Evolutionary conservation across 2,888 invertebrate species (phyloP).

Genomic region (Athrips mouffetella): DNA sequence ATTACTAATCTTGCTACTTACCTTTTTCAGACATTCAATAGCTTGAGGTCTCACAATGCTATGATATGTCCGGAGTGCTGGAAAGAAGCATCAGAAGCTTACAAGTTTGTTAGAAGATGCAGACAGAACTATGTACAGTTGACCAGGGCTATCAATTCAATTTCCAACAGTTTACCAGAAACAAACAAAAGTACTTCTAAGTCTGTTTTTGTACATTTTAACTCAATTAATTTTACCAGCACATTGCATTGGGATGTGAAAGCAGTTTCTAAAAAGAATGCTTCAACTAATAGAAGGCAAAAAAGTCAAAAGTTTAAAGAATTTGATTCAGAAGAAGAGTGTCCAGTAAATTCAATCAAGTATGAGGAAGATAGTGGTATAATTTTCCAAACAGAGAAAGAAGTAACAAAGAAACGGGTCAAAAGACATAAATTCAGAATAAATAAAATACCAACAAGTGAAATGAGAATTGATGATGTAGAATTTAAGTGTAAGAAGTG

Average conservation of each 20-base stretch:
- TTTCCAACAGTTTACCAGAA: background rate
- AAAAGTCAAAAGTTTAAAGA: background rate
- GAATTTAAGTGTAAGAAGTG: constrained; percentile 21
- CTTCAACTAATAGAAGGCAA: too few species aligned
- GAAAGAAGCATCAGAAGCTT: background rate
- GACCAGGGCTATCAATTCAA: background rate
- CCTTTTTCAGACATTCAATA: background rate
- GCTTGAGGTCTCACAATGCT: background rate
- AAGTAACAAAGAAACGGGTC: background rate
- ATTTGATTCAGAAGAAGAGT: background rate
- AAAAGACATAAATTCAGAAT: background rate
- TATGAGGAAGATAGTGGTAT: background rate
- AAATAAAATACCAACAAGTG: background rate
- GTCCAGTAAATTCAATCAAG: background rate
- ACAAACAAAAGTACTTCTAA: background rate
- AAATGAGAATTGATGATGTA: background rate
- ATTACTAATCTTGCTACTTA: too few species aligned
- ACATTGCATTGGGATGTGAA: too few species aligned
- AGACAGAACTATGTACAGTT: background rate
- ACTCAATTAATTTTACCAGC: background rate
- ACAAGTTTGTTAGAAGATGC: constrained; percentile 11
- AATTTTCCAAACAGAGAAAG: too few species aligned
- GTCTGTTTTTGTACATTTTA: background rate
- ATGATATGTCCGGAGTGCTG: constrained; percentile 2
- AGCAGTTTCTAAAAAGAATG: too few species aligned